Evolutionary conservation across 2,888 invertebrate genomes (phyloP).

Genomic region (Lucinisca nassula): DNA sequence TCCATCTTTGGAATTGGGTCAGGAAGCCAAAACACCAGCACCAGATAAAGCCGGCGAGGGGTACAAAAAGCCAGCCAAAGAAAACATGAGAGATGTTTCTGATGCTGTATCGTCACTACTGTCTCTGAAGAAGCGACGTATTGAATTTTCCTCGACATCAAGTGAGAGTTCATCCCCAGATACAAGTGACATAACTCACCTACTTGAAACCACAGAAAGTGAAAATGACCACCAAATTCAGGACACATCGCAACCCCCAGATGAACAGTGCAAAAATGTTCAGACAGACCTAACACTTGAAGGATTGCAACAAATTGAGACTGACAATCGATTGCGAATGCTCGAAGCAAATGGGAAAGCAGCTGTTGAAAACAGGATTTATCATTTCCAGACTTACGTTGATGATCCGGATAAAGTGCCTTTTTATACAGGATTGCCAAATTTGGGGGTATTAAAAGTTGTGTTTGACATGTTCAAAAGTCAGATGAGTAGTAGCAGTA

Average conservation of each 20-base stretch:
- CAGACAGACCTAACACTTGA: conserved; percentile 39
- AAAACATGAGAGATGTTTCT: conserved; percentile 17
- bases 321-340: conserved; percentile 21
- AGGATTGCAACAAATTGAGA: not conserved
- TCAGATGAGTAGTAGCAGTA: conserved; percentile 27
- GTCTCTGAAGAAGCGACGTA: conserved; percentile 7
- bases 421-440: conserved; percentile 37
- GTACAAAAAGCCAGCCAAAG: not conserved
- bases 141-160: not conserved
- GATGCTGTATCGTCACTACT: conserved; percentile 36
- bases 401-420: conserved; percentile 31
- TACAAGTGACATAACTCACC: not conserved
- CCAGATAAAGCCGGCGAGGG: not conserved
- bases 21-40: not conserved
- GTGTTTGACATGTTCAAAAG: conserved; percentile 25
- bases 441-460: conserved; percentile 25
- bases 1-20: conserved; percentile 11
- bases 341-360: not conserved
- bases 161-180: not conserved
- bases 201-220: not conserved
- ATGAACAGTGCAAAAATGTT: not conserved
- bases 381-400: conserved; percentile 10
- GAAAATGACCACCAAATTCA: not conserved
- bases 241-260: not conserved
- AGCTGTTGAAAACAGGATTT: not conserved